Base-by-base conservation (phyloP, 1,140 invertebrate genomes). In the Aporrectodea caliginosa region DNA sequence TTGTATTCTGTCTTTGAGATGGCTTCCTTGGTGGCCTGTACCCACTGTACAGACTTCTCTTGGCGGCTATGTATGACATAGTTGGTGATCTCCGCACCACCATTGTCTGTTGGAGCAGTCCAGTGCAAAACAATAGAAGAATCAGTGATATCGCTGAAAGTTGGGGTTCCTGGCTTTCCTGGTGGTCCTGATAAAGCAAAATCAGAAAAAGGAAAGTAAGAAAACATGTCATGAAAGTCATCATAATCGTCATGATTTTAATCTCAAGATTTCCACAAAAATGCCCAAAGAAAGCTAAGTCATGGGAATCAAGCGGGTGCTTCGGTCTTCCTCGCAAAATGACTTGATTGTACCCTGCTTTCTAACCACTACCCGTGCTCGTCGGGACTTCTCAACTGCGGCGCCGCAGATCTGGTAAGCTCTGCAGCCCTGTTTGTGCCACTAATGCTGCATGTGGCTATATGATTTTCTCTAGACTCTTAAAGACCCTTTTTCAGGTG, bases 11-110 rank as follows among this genome's bases (percentile, higher is more conserved):
- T 86, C 1, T 84, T 84, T 35, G 84, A 77, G 14, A 86, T 83
- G 75, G 95, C 92, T 86, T 96, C 95, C 69, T 84, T 81, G 69
- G 82, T 83, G 32, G 79, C 75, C 16, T 83, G 75, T 72, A 31
- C 31, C 88, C 87, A 89, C 77, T 84, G 84, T 22, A 80, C 84
- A 33, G 95, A 95, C 78, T 94, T 91, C 73, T 85, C 83, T 86
- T 98, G 95, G 81, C 96, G 92, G 90, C 96, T 97, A 86, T 99
- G 97, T 82, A 99, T 93, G 73, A 98, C 92, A 84, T 98, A 99
- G 85, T 78, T 78, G 69, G 72, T 34, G 33, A 79, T 79, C 43
- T 33, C 32, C 34, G 34, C 29, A 31, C 78, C 78, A 16, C 95
- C 95, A 86, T 97, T 95, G 83, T 93, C 92, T 1, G 92, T 89